Conservation (phyloP, 2,888 invertebrate species). For the Mamestra brassicae region DNA sequence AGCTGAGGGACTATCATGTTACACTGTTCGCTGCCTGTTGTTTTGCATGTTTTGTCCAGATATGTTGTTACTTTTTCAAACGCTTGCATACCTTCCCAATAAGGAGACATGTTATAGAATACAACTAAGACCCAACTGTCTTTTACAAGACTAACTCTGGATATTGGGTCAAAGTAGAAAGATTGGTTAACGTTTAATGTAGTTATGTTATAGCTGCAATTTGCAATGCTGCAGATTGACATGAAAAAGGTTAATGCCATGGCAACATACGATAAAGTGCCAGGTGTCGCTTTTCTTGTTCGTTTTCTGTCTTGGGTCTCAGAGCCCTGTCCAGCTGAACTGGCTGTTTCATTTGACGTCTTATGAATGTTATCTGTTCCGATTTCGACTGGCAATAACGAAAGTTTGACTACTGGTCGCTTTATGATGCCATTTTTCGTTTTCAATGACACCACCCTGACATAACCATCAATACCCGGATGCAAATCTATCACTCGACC, state of each 20-base stretch:
- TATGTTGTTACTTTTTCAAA: slow-evolving; percentile 9
- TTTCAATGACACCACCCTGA: slow-evolving; percentile 15
- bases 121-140: slow-evolving; percentile 24
- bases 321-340: no score
- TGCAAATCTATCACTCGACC: background rate
- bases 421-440: slow-evolving; percentile 20
- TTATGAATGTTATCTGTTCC: no score
- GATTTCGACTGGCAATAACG: no score
- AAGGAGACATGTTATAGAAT: slow-evolving; percentile 21
- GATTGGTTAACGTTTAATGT: background rate
- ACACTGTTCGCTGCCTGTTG: background rate
- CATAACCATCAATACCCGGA: slow-evolving; percentile 2
- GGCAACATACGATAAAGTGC: no score
- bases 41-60: slow-evolving; percentile 11
- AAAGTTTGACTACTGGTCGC: no score
- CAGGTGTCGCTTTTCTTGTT: no score
- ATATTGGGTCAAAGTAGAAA: slow-evolving; percentile 22
- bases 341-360: no score
- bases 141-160: slow-evolving; percentile 1
- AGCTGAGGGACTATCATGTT: slow-evolving; percentile 10
- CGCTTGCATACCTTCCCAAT: slow-evolving; percentile 23
- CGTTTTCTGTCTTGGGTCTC: no score
- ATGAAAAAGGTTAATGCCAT: no score
- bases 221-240: background rate
- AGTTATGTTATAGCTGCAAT: background rate